Conservation (phyloP, 2,113 vertebrate species). For the Vidua chalybeata region DNA sequence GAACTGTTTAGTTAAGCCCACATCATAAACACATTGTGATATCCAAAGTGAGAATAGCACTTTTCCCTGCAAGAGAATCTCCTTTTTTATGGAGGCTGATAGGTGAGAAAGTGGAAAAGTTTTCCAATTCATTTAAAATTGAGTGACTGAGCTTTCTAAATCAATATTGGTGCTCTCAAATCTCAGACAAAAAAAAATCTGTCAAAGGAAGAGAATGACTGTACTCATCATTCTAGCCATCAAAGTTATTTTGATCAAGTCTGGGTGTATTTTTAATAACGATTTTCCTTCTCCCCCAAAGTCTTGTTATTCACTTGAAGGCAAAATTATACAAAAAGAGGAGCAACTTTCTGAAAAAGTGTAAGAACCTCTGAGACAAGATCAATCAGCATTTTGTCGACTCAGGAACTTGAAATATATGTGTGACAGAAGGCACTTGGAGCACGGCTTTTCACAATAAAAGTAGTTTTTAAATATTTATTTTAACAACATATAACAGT, state of each 20-base stretch:
- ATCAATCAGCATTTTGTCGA: background rate
- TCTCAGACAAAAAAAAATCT: constrained; percentile 38
- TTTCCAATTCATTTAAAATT: constrained; percentile 43
- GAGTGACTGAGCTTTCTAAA: constrained; percentile 25
- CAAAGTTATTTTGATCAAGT: constrained; percentile 65
- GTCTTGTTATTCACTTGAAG: constrained; percentile 50
- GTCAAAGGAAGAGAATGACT: constrained; percentile 34
- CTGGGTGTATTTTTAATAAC: constrained; percentile 48
- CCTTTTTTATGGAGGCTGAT: background rate
- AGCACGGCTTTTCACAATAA: background rate
- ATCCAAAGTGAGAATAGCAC: background rate
- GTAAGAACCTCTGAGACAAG: constrained; percentile 1
- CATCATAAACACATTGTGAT: background rate
- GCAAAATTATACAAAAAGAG: constrained; percentile 48
- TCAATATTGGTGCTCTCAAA: constrained; percentile 47
- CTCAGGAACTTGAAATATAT: background rate
- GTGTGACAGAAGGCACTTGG: background rate
- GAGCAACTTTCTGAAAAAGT: constrained; percentile 36
- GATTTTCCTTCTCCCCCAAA: constrained; percentile 40
- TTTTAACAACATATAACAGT: background rate
- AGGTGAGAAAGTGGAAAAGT: constrained; percentile 21
- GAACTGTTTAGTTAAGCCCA: background rate
- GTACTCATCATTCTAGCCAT: constrained; percentile 36
- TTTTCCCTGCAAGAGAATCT: background rate
- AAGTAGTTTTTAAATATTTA: background rate